A percentile compares a stretch with the other conserved stretches of the same genome.
phyloP scores from a whole-genome alignment of 1,140 invertebrate genomes.

The Notospermus geniculatus region DNA sequence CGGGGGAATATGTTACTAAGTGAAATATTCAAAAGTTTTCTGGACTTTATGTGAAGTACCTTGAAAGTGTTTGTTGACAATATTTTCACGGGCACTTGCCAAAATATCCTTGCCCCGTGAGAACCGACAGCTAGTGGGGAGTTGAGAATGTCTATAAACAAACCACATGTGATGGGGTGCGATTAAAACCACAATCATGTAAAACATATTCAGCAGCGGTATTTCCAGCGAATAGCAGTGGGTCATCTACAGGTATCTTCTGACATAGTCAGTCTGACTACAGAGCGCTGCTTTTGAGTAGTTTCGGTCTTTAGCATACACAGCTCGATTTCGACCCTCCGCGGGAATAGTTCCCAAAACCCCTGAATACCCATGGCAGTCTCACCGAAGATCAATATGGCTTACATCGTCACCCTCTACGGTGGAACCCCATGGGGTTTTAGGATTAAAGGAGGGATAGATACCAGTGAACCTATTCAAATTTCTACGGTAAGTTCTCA shows the following conservation, averaged over 20 bases:
- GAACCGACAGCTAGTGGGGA: no score
- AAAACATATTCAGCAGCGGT: no score
- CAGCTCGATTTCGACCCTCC: neutral
- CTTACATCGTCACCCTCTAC: slow-evolving; percentile 55
- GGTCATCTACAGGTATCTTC: slow-evolving; percentile 1
- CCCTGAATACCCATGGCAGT: slow-evolving; percentile 6
- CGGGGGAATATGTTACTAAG: no score
- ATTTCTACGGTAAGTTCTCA: slow-evolving; percentile 15
- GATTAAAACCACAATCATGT: no score
- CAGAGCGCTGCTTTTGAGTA: neutral
- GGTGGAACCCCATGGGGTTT: slow-evolving; percentile 84
- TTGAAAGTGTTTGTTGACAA: no score
- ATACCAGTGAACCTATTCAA: slow-evolving; percentile 12
- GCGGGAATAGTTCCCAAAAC: neutral
- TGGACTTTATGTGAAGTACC: no score
- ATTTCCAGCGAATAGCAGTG: slow-evolving; percentile 7
- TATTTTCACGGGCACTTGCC: no score
- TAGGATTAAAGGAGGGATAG: slow-evolving; percentile 65
- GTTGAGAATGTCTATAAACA: no score
- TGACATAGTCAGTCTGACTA: neutral
- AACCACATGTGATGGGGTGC: no score
- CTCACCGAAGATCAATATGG: slow-evolving; percentile 11
- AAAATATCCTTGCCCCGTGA: no score
- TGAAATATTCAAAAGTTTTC: no score
- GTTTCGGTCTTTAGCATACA: neutral